phyloP scores from a whole-genome alignment of 2,888 invertebrate genomes.

The Heliconius ethilla region DNA sequence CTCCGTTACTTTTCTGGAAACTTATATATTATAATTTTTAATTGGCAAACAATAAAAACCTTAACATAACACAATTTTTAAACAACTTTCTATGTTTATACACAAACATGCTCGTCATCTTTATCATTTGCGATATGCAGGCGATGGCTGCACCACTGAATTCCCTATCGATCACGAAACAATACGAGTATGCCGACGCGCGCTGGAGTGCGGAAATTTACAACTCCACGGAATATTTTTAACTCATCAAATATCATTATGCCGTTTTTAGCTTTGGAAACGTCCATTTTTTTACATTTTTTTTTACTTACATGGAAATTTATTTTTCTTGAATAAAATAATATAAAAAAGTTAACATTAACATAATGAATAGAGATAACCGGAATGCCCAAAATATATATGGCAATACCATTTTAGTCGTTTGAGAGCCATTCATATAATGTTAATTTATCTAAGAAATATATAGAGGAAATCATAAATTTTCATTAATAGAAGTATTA shows the following conservation, averaged over 20 bases:
- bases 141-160: not conserved
- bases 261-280: too few relatives aligned
- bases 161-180: slow-evolving; percentile 9
- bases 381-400: not conserved
- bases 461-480: not conserved
- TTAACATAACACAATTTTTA: not conserved
- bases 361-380: not conserved
- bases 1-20: not conserved
- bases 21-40: too few relatives aligned
- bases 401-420: not conserved
- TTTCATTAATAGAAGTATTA: not conserved
- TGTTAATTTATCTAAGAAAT: not conserved
- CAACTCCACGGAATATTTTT: slow-evolving; percentile 11
- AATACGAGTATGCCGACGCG: not conserved
- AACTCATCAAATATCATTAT: not conserved
- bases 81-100: not conserved
- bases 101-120: not conserved
- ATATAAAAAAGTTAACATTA: slow-evolving; percentile 11
- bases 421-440: not conserved
- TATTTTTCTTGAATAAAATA: slow-evolving; percentile 1
- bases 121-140: not conserved
- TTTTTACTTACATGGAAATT: not conserved
- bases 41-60: not conserved
- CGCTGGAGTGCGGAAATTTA: slow-evolving; percentile 10
- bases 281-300: too few relatives aligned